A percentile compares a stretch with the other conserved stretches of the same genome.
Conservation (phyloP, 2,113 vertebrate species). For the Prinia subflava region DNA sequence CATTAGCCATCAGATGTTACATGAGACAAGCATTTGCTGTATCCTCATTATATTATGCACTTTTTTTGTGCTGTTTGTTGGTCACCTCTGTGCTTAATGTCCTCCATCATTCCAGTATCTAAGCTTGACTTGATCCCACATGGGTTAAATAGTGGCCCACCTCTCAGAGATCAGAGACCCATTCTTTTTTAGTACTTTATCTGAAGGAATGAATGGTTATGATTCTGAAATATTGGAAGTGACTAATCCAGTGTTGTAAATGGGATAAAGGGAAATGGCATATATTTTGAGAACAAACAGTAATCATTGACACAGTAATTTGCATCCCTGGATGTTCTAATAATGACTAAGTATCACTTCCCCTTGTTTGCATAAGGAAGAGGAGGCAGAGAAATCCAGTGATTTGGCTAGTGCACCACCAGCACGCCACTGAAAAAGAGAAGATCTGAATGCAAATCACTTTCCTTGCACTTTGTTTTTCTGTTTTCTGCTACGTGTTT, state of each 20-base stretch:
- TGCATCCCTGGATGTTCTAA: slow-evolving; percentile 64
- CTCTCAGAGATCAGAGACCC: neutral
- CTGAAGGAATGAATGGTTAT: slow-evolving; percentile 46
- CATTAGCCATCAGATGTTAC: slow-evolving; percentile 42
- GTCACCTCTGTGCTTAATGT: neutral
- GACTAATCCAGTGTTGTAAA: slow-evolving; percentile 60
- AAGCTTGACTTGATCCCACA: neutral
- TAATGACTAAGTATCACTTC: slow-evolving; percentile 65
- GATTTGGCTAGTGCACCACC: neutral
- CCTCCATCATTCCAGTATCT: neutral
- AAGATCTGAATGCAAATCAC: fast-evolving
- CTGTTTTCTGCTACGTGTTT: neutral
- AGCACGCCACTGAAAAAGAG: neutral
- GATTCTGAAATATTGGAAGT: slow-evolving; percentile 57
- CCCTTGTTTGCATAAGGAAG: slow-evolving; percentile 54
- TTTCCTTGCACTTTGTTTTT: neutral
- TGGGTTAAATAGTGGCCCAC: neutral
- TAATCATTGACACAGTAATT: slow-evolving; percentile 67
- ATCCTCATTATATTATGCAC: neutral
- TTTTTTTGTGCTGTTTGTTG: neutral
- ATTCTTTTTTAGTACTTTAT: slow-evolving; percentile 2
- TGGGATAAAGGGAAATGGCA: slow-evolving; percentile 52
- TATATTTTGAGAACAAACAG: slow-evolving; percentile 66
- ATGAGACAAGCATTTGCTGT: slow-evolving; percentile 6
- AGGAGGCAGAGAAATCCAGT: slow-evolving; percentile 39